Evolutionary conservation across 1,140 invertebrate species (phyloP).

Genomic region (Ericerus pela): DNA sequence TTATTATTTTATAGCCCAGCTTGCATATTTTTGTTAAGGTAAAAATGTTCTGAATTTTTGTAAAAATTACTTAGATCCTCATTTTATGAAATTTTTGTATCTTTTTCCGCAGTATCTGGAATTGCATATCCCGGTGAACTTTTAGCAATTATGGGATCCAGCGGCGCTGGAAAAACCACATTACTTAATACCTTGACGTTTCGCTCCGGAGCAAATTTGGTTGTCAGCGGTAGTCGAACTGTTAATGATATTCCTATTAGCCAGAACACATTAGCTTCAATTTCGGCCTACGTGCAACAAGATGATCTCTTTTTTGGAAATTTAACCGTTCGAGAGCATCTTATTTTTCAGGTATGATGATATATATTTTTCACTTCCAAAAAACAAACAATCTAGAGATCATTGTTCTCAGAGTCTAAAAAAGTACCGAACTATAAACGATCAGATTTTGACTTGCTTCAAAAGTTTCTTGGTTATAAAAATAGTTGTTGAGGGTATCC

Average conservation of each 20-base stretch:
- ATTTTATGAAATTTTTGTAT: not conserved
- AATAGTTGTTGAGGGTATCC: not conserved
- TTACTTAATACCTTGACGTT: constrained; percentile 80
- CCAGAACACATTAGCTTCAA: constrained; percentile 46
- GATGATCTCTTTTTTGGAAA: constrained; percentile 86
- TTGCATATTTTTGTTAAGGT: not conserved
- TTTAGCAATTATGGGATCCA: constrained; percentile 83
- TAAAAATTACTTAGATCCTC: no score
- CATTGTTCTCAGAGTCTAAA: no score
- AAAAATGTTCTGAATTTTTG: not conserved
- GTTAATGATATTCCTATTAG: constrained; percentile 52
- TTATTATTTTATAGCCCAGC: not conserved
- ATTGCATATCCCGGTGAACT: constrained; percentile 77
- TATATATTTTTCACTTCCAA: no score
- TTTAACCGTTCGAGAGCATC: constrained; percentile 78
- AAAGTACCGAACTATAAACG: no score
- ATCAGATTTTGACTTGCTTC: not conserved
- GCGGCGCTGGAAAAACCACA: constrained; percentile 91
- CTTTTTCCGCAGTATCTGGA: constrained; percentile 56
- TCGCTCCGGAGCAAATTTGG: constrained; percentile 47
- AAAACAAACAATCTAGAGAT: no score
- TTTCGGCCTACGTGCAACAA: constrained; percentile 91
- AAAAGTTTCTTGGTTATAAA: not conserved
- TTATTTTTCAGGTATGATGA: constrained; percentile 79
- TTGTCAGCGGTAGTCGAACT: constrained; percentile 49